Conservation (phyloP, 2,113 vertebrate genomes). For the Istiophorus platypterus region DNA sequence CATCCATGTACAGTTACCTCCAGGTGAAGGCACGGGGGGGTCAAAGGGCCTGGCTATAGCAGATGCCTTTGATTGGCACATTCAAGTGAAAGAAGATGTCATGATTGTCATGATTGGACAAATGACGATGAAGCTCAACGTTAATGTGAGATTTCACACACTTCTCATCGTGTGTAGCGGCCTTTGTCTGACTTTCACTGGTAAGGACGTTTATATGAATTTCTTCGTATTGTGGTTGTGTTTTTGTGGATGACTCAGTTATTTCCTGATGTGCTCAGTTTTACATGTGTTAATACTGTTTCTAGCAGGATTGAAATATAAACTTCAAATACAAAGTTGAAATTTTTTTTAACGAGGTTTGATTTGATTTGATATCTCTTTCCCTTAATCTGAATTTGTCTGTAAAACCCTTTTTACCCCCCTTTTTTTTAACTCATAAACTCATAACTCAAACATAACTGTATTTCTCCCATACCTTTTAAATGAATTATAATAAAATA, state of each 20-base stretch:
- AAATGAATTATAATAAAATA: too few species aligned
- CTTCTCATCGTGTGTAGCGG: constrained; percentile 67
- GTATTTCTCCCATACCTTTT: background rate
- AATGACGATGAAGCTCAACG: constrained; percentile 46
- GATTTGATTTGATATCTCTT: background rate
- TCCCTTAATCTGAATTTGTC: background rate
- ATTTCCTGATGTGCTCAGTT: background rate
- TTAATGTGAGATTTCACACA: constrained; percentile 45
- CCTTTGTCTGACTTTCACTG: constrained; percentile 67
- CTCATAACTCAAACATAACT: background rate
- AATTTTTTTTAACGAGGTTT: background rate
- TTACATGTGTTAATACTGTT: background rate
- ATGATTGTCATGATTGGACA: constrained; percentile 27
- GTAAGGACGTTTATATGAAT: constrained; percentile 64
- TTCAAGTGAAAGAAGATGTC: constrained; percentile 47
- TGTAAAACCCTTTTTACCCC: background rate
- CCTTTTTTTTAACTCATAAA: background rate
- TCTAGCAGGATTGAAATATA: background rate
- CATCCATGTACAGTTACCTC: background rate
- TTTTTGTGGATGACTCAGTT: background rate
- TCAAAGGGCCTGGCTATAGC: background rate
- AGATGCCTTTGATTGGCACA: constrained; percentile 17
- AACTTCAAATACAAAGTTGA: background rate
- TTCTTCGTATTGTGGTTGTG: background rate
- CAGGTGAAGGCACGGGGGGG: constrained; percentile 6